phyloP scores from a whole-genome alignment of 2,888 invertebrate genomes.

The Periphyllus acericola region DNA sequence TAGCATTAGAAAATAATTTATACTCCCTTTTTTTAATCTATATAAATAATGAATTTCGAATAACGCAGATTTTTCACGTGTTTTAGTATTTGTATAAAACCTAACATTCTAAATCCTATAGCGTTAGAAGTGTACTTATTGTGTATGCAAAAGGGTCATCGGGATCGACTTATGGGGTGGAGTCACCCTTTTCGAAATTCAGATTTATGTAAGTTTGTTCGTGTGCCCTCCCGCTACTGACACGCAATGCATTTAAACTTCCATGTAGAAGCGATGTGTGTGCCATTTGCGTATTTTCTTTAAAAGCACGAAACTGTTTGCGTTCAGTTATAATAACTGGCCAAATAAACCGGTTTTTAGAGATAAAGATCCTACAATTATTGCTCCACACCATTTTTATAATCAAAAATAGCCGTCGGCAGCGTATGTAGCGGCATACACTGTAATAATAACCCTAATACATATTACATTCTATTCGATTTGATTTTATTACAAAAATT shows the following conservation, averaged over 20 bases:
- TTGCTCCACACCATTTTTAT: not conserved
- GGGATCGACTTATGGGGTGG: conserved; percentile 31
- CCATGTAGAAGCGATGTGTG: not conserved
- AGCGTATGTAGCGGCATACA: not conserved
- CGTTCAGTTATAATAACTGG: not conserved
- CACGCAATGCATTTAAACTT: conserved; percentile 40
- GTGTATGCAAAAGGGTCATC: conserved; percentile 50
- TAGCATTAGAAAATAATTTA: not conserved
- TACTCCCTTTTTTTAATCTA: not conserved
- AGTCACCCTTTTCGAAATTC: conserved; percentile 49
- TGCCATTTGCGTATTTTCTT: conserved; percentile 29
- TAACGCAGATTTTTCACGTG: not conserved
- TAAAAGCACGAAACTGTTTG: conserved; percentile 12
- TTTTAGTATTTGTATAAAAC: not conserved
- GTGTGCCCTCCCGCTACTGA: not conserved
- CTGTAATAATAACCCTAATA: not conserved
- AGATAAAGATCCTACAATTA: not conserved
- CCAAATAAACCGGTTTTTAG: conserved; percentile 32
- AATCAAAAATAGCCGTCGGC: not conserved
- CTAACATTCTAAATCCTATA: conserved; percentile 4
- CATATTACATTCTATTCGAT: not conserved
- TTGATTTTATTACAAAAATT: not conserved
- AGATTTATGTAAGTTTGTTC: conserved; percentile 43
- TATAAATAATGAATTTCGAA: not conserved
- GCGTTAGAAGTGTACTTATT: conserved; percentile 5